Base-by-base conservation (phyloP, 2,888 invertebrate genomes). In the Meiosimyza platycephala region DNA sequence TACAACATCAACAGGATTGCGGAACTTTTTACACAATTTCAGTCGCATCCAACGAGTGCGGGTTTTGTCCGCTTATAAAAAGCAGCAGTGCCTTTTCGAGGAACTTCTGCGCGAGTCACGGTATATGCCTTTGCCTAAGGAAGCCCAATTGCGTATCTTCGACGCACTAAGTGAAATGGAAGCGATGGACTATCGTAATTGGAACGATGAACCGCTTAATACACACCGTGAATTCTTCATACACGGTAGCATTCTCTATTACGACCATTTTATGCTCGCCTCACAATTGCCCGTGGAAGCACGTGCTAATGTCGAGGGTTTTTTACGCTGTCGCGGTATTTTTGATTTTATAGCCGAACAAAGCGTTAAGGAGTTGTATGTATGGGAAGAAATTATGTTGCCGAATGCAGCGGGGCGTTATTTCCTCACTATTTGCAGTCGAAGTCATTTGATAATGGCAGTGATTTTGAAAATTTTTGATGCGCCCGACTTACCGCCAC, bases 81-180 rank as follows among this genome's bases (percentile, higher is more conserved):
- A 76, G 66, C 40, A 73, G 51, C 16, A 67, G 16, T 18, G 50
- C 1, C 76, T 80, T 0, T 92, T 94, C 85, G 93, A 93, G 84
- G 90, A 91, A 71, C 82, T 92, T 33, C 85, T 94, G 74, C 88
- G 89, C n/a, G 91, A 90, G n/a, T 91, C 92, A 2, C 90, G 91
- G 79, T 88, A 89, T 71, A 87, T 94, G 15, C 89, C 90, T 12
- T 84, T 95, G 75, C 94, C 94, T 0, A 90, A 93, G 81, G 94
- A 95, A 83, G 93, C 93, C 0, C 92, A 92, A 80, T 90, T 94
- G 78, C 93, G 95, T 85, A 91, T 96, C 69, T 95, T 95, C 85
- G 95, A 96, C 87, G 94, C 95, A 48, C 89, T 97, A 60, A 94
- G 93, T 80, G 96, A 96, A 88, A 90, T 96, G 86, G 96, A 96